Base-by-base conservation (phyloP, 2,113 vertebrate genomes). In the Oriolus oriolus region DNA sequence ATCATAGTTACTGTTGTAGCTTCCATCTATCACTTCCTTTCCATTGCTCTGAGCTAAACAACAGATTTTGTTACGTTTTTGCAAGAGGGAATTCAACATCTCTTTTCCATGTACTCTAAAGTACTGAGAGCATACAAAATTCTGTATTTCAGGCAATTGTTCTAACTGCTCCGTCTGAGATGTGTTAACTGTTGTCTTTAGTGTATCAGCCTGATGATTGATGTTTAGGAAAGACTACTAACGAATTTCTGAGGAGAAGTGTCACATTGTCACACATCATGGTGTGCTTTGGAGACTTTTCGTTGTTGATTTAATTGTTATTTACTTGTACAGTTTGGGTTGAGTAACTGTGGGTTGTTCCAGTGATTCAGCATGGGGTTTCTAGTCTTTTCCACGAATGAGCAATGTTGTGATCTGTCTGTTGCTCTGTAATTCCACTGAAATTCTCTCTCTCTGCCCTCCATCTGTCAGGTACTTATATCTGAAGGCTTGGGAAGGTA, bases 401-500 rank as follows among this genome's bases (percentile, higher is more conserved):
- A 69, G 35, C 60, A 74, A 33, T 80, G 21, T 35, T 44, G 16
- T 60, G 27, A 35, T 45, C 47, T 83, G 20, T 56, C 47, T 88
- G 28, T 37, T 92, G 42, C 66, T 76, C 66, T 74, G 42, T 15
- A 81, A 49, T 69, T 87, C 37, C 65, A 73, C 26, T 49, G 22
- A 71, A 8, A 68, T 16, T 66, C 73, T 93, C n/a, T 7, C 74
- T 89, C 30, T 95, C 60, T 92, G 24, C 14, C 57, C 49, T 95
- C 70, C 81, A 33, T 91, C 68, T 94, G 11, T 13, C 97, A 99
- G 99, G 99, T 99, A 73, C 98, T 99, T 97, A 99, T 99, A 98
- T 99, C 99, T 3, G 99, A 99, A 97, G 99, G 99, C 79, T 98
- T 99, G 80, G 99, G 99, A 93, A 98, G 98, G 83, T 99, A 99